These are phyloP conservation scores for Ametastegia equiseti DNA, from an alignment of 2,888 invertebrate genomes.

Conservation along the genomic window DNA sequence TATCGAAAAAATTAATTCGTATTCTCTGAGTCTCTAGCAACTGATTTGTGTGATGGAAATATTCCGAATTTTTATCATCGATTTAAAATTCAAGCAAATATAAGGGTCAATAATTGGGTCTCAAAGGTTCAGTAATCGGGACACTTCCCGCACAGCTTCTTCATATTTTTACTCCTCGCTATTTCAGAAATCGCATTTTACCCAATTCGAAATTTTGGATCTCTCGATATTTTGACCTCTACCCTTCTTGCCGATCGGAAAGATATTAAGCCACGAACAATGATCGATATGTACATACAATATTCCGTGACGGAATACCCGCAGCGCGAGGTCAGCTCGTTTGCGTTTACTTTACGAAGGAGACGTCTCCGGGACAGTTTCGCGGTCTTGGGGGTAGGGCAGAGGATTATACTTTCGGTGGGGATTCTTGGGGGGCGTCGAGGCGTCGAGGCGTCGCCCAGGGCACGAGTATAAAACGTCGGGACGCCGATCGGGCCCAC, in stretches of 20 bases:
- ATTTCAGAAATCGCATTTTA: too few relatives aligned
- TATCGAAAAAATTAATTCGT: too few relatives aligned
- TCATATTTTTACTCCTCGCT: too few relatives aligned
- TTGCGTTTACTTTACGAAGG: neutral
- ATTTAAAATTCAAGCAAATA: too few relatives aligned
- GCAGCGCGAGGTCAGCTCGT: neutral
- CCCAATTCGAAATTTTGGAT: too few relatives aligned
- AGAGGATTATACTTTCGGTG: slow-evolving; percentile 44
- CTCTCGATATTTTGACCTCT: too few relatives aligned
- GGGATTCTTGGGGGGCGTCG: slow-evolving; percentile 38
- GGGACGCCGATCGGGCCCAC: slow-evolving; percentile 67
- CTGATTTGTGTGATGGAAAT: too few relatives aligned
- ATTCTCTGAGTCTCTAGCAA: too few relatives aligned
- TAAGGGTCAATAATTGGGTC: too few relatives aligned
- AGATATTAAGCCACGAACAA: neutral
- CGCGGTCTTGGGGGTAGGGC: slow-evolving; percentile 28
- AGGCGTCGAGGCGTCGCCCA: slow-evolving; percentile 66
- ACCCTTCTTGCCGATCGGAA: slow-evolving; percentile 3
- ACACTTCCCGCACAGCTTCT: too few relatives aligned
- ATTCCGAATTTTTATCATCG: too few relatives aligned
- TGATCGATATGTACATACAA: neutral
- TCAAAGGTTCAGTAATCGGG: too few relatives aligned
- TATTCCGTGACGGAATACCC: slow-evolving; percentile 12
- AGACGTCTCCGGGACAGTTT: slow-evolving; percentile 18
- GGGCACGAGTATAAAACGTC: slow-evolving; percentile 71